These are phyloP conservation scores for Falco columbarius DNA, from an alignment of 2,797 vertebrate species.

Conservation along the genomic window DNA sequence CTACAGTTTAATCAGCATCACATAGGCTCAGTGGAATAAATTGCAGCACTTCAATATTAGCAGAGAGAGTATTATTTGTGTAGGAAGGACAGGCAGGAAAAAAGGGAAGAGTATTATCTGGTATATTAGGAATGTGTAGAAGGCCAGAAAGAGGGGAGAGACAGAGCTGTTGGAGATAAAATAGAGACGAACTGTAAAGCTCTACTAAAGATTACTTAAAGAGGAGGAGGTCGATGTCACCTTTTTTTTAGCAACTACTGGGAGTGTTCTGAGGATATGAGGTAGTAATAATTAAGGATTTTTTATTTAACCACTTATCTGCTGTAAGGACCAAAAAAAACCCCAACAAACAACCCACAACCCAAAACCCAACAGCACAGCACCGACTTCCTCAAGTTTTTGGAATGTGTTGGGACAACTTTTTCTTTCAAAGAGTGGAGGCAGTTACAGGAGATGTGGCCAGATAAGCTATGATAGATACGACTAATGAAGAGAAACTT, in stretches of 20 bases:
- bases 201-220: background rate
- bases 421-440: background rate
- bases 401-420: background rate
- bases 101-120: slow-evolving; percentile 1
- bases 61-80: slow-evolving; percentile 8
- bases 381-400: background rate
- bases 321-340: background rate
- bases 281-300: background rate
- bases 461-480: background rate
- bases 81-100: slow-evolving; percentile 19
- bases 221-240: background rate
- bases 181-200: background rate
- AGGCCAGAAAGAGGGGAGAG: background rate
- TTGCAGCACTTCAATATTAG: background rate
- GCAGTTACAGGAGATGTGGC: background rate
- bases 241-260: background rate
- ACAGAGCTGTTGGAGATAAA: background rate
- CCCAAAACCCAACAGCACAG: background rate
- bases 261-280: background rate
- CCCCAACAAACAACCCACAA: too few relatives aligned
- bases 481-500: background rate
- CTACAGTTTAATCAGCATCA: slow-evolving; percentile 29
- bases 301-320: background rate
- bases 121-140: background rate
- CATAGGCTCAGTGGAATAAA: slow-evolving; percentile 29